Evolutionary conservation across 2,888 invertebrate species (phyloP), one percentile per base, ranked within the genome.

Genomic region (Athetis lepigone): DNA sequence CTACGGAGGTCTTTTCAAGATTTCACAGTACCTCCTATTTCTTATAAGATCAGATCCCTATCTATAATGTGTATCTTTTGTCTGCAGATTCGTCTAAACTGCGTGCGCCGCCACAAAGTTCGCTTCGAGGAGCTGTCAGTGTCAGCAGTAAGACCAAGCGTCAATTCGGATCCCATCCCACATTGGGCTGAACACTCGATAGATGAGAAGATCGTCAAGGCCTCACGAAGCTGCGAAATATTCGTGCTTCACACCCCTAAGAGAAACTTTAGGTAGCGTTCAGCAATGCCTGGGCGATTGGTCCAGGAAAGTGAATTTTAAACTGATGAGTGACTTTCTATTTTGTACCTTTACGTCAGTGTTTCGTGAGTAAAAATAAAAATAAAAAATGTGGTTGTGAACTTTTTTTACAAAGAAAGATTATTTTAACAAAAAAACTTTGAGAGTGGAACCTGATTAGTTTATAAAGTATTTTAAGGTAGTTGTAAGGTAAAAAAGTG

Each of bases 141-240:
- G 0, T 87, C 89, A 0, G 68, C 86, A 0, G 71, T 80, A 0
- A 81, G 82, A 2, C 89, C 86, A 4, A 91, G 89, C 55, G 86
- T 86, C 1, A 86, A 86, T 36, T 91, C 91, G 0, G 93, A 92
- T 19, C 91, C 91, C 0, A 80, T 88, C 1, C 87, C 85, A 2
- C 85, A 81, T 42, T 88, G 89, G 86, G 83, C 82, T 36, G 89
- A 90, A 4, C 80, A 81, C 11, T 84, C 86, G 4, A 52, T 76
- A 8, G 83, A 84, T 2, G 86, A 86, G 1, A 60, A 69, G 7
- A 50, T 67, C 2, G 55, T 90, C 9, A 85, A 86, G 52, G 77
- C 86, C 2, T 81, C 90, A 0, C 85, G 81, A 3, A 90, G 90
- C 60, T 90, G 89, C 42, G 92, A 92, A 65, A 81, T 92, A 29